These are phyloP conservation scores for Acleris cristana DNA, from an alignment of 2,888 invertebrate species.

Conservation along the genomic window DNA sequence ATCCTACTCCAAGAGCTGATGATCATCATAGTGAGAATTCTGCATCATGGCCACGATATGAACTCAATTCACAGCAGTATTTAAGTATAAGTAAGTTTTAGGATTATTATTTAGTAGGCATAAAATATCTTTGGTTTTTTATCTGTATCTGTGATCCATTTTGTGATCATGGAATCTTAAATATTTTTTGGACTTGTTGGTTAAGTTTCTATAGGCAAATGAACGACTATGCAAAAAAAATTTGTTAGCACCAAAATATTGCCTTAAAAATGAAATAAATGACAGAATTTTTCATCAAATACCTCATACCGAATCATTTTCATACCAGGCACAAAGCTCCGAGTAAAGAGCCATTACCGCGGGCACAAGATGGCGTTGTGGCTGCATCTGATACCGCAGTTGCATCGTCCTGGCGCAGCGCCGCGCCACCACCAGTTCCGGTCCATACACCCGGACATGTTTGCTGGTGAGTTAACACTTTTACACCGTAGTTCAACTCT, in stretches of 20 bases:
- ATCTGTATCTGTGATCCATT: no score
- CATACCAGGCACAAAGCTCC: conserved; percentile 85
- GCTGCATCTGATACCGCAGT: conserved; percentile 93
- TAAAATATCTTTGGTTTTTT: no score
- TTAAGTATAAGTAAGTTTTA: conserved; percentile 87
- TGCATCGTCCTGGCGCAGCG: conserved; percentile 90
- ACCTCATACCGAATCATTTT: neutral
- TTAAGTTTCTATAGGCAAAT: no score
- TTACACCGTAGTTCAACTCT: neutral
- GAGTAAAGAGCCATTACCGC: conserved; percentile 92
- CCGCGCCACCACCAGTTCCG: conserved; percentile 91
- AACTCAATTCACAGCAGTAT: conserved; percentile 90
- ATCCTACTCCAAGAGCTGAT: conserved; percentile 83
- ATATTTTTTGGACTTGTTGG: no score
- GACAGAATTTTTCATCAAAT: no score
- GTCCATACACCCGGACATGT: conserved; percentile 86
- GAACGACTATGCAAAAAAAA: no score
- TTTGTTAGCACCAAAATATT: no score
- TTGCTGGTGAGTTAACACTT: conserved; percentile 83
- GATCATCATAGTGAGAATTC: conserved; percentile 83
- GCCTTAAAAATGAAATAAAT: no score
- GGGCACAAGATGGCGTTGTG: conserved; percentile 96
- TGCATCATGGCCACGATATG: conserved; percentile 91
- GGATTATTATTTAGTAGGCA: no score
- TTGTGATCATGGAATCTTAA: no score